Base-by-base conservation (phyloP, 92 coral and sea anemone genomes). In the Zoanthus sansibaricus region DNA sequence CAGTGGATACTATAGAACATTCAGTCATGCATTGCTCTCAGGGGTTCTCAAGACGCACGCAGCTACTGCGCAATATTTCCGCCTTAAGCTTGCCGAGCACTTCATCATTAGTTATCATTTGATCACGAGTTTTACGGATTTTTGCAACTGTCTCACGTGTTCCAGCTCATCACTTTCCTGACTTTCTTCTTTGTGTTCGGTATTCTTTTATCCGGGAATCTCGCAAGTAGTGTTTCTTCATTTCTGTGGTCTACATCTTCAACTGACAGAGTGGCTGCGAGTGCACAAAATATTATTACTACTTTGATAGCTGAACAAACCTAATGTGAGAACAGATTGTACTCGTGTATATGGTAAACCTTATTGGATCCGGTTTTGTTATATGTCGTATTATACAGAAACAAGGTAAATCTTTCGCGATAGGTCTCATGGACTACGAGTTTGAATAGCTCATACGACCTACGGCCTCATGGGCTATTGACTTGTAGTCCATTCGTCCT, bases 91-190 rank as follows among this genome's bases (percentile, higher is more conserved):
- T 49, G 1, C 55, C 55, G 7, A 49, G 7, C 55, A 49, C 55
- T 11, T 49, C 9, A 49, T 49, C 55, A 49, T 1, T 9, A 49
- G 55, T 49, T 9, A 11, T 11, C 9, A 49, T 49, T 7, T 15
- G 31, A 15, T 16, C 10, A 16, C 18, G 30, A 0, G 20, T 62
- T 62, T 62, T 15, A 16, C 10, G 7, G 70, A 62, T 62, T 62
- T 16, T 6, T 15, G 30, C 18, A 62, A n/a, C 25, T 67, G 31
- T 30, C 58, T 80, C 59, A 80, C 25, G 85, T 72, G 47, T 80
- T 80, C 85, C 85, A 80, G 85, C 85, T 80, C 85, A 80, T 80
- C 8, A 80, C 85, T 47, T 80, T 80, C 45, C 85, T 80, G 85
- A 80, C 85, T 66, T 80, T 80, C 55, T 80, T 80, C 59, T 80